Base-by-base conservation (phyloP, 2,113 vertebrate genomes). In the Sturnus vulgaris region DNA sequence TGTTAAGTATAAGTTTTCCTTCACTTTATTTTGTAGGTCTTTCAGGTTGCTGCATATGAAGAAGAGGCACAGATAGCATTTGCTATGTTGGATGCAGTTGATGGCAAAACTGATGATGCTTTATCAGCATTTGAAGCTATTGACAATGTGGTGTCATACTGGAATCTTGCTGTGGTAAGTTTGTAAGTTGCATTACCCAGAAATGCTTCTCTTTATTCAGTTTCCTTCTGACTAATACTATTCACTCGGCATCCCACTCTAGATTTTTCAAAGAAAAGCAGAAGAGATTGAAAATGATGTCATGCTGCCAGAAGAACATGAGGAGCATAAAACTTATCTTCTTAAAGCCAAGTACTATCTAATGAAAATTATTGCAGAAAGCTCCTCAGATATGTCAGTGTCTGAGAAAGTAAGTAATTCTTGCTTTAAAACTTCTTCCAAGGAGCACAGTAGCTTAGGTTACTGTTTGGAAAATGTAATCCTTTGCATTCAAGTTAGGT, bases 251-350 rank as follows among this genome's bases (percentile, higher is more conserved):
- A 9, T 49, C 70, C 18, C 86, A 31, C 91, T 73, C 12, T 70
- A 99, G 99, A 99, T 99, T 93, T 99, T 99, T 94, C 98, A 99
- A 86, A 98, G 99, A 69, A 98, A 99, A 86, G 99, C 99, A 73
- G 99, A 99, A 93, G 99, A 99, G 77, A 98, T 98, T 82, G 99
- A 98, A 92, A 99, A 98, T 95, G 98, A 99, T 96, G 98, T 98
- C 7, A 76, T 97, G 83, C 96, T 98, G 50, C 92, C 96, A 89
- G 99, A 99, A 97, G 99, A 99, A 31, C 99, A 99, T 69, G 99
- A 99, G 82, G 97, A 98, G 53, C 99, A 98, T 86, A 98, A 98
- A 86, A 98, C 97, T n/a, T 98, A 97, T 30, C 97, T 99, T 88
- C 98, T 97, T 91, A 99, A 98, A 95, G 98, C 98, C 87, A 98